A percentile compares a stretch with the other conserved stretches of the same genome.
Conservation (phyloP, 2,888 invertebrate species). For the Amphiduros pacificus region DNA sequence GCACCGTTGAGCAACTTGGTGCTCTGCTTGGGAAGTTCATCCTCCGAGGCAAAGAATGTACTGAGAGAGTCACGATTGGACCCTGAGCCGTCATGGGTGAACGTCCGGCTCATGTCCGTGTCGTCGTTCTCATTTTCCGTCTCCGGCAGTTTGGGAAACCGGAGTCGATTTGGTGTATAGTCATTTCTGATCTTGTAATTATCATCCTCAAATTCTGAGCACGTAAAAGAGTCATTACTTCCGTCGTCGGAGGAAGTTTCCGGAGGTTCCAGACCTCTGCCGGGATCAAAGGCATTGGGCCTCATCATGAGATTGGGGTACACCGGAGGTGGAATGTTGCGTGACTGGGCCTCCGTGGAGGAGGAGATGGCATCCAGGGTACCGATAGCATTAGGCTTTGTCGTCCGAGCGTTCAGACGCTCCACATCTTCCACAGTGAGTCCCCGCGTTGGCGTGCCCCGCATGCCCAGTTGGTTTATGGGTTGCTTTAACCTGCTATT, state of each 20-base stretch:
- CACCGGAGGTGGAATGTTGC: neutral
- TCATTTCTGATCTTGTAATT: conserved; percentile 63
- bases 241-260: conserved; percentile 75
- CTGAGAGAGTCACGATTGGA: conserved; percentile 89
- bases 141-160: conserved; percentile 64
- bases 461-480: conserved; percentile 23
- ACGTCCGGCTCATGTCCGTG: conserved; percentile 25
- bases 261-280: conserved; percentile 55
- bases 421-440: conserved; percentile 92
- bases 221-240: conserved; percentile 94
- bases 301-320: conserved; percentile 17
- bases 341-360: conserved; percentile 52
- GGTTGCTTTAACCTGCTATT: conserved; percentile 27
- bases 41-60: conserved; percentile 90
- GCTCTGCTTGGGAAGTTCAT: conserved; percentile 64
- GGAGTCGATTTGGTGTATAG: conserved; percentile 63
- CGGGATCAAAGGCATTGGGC: conserved; percentile 50
- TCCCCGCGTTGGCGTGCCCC: conserved; percentile 64
- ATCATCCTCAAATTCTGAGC: conserved; percentile 96
- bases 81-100: conserved; percentile 84
- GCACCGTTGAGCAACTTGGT: conserved; percentile 65
- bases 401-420: conserved; percentile 77
- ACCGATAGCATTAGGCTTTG: conserved; percentile 87
- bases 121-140: conserved; percentile 46
- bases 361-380: conserved; percentile 93